phyloP scores from a whole-genome alignment of 2,888 invertebrate genomes.

The Boloria euphrosyne region DNA sequence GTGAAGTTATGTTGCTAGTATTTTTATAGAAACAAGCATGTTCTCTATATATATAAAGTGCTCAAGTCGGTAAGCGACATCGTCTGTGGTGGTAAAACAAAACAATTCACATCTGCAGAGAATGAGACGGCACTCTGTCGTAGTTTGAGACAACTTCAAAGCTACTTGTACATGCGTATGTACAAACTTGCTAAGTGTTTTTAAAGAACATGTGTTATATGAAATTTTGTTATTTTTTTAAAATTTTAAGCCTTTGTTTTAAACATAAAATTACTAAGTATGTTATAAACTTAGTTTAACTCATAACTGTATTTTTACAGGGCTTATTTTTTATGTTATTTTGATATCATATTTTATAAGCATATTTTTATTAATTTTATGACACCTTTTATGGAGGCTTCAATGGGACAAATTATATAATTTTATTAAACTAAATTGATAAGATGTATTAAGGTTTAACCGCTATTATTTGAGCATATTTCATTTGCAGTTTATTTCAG shows the following conservation, averaged over 20 bases:
- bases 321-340: too few species aligned
- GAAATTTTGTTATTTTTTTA: not conserved
- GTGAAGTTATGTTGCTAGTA: not conserved
- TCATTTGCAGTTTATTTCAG: not conserved
- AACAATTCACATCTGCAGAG: constrained; percentile 14
- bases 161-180: constrained; percentile 6
- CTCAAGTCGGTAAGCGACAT: not conserved
- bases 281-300: too few species aligned
- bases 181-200: not conserved
- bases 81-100: constrained; percentile 10
- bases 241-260: too few species aligned
- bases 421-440: too few species aligned
- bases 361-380: not conserved
- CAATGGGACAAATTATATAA: too few species aligned
- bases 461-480: too few species aligned
- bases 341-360: too few species aligned
- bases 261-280: too few species aligned
- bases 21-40: not conserved
- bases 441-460: too few species aligned
- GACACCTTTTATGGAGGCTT: too few species aligned
- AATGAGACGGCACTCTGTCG: constrained; percentile 14
- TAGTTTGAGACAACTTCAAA: constrained; percentile 30
- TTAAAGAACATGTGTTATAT: not conserved
- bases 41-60: too few species aligned
- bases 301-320: too few species aligned